Conservation (phyloP, 2,888 invertebrate species). For the Nemoura dubitans region DNA sequence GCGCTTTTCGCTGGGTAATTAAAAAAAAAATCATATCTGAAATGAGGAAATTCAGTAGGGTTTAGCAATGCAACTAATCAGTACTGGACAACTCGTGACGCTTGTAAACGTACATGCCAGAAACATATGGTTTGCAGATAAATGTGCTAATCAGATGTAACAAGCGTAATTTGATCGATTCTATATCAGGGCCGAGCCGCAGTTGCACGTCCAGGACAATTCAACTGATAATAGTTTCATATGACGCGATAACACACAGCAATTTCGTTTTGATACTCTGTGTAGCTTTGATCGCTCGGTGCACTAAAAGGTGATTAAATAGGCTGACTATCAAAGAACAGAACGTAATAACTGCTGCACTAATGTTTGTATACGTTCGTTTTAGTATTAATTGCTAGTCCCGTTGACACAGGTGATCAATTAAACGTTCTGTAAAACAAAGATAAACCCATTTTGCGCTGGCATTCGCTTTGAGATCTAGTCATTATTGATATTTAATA, state of each 20-base stretch:
- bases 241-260: background rate
- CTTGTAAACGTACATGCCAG: background rate
- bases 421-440: constrained; percentile 30
- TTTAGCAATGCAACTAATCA: too few relatives aligned
- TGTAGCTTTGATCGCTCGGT: background rate
- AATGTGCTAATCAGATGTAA: background rate
- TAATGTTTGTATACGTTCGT: background rate
- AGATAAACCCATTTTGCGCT: background rate
- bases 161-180: background rate
- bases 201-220: background rate
- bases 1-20: too few relatives aligned
- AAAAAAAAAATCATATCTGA: too few relatives aligned
- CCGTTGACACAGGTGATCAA: constrained; percentile 38
- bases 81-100: too few relatives aligned
- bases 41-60: too few relatives aligned
- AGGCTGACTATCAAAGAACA: constrained; percentile 17
- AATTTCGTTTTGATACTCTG: background rate
- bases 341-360: background rate
- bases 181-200: background rate
- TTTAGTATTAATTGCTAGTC: background rate
- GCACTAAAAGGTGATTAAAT: constrained; percentile 40
- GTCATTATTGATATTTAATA: background rate
- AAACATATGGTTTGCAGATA: background rate
- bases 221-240: background rate
- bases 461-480: background rate